These are phyloP conservation scores for Vanessa tameamea DNA, from an alignment of 1,140 invertebrate species.

Conservation along the genomic window DNA sequence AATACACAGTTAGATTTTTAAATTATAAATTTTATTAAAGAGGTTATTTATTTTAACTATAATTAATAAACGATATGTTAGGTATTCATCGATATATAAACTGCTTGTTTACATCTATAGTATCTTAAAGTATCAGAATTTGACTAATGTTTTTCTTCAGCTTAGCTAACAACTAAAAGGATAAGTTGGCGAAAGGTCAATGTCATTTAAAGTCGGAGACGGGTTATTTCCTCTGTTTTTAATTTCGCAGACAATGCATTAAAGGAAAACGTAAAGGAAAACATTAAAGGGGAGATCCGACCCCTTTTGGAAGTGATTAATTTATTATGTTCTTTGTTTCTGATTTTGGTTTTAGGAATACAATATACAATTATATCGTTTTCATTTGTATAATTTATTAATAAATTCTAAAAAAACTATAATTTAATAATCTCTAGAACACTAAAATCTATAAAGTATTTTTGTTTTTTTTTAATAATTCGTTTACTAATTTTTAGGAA, in stretches of 20 bases:
- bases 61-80: too few species aligned
- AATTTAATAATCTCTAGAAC: too few species aligned
- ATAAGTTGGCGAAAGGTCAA: constrained; percentile 53
- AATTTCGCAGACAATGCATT: constrained; percentile 77
- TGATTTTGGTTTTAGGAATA: constrained; percentile 58
- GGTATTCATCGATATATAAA: too few species aligned
- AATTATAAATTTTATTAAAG: too few species aligned
- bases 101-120: too few species aligned
- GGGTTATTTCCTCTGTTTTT: constrained; percentile 73
- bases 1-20: too few species aligned
- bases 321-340: constrained; percentile 78
- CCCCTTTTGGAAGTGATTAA: constrained; percentile 76
- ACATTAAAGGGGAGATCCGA: constrained; percentile 72
- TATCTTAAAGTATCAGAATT: too few species aligned
- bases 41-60: too few species aligned
- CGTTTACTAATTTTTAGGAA: too few species aligned
- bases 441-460: too few species aligned
- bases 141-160: not conserved
- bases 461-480: too few species aligned
- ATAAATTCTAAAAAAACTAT: not conserved
- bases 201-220: constrained; percentile 61
- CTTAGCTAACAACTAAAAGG: constrained; percentile 20
- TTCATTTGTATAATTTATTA: not conserved
- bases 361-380: constrained; percentile 41
- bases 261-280: constrained; percentile 76